Evolutionary conservation across 2,888 invertebrate genomes (phyloP), one percentile per base, ranked within the genome.

Genomic region (Drosophila paranaensis): DNA sequence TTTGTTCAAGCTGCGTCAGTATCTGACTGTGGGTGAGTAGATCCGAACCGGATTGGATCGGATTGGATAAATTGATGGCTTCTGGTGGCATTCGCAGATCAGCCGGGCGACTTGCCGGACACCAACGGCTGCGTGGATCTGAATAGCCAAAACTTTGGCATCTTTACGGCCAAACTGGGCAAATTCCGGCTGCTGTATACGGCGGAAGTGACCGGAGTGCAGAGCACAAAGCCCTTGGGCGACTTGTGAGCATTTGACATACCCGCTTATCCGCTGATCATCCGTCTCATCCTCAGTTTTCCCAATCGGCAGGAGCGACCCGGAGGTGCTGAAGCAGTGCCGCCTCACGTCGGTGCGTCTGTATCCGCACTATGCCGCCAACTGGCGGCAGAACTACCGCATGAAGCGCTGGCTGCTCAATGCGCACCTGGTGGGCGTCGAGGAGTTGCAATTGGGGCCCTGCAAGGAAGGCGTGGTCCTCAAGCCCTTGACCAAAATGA

Each of bases 151-250:
- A 25, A 60, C 2, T 77, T 60, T 13, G 78, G 62, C 35, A 50
- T 20, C 2, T 67, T 77, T 30, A n/a, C 43, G 0, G 78, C 78
- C 9, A 56, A 40, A 8, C 2, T 77, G 25, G 78, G 56, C 11
- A 16, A 60, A 3, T 42, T 73, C n/a, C 46, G 61, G 5, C n/a
- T 77, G 20, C 9, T 77, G 0, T 75, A 77, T 20, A 30, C 78
- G 9, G 42, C 30, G 6, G 60, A 67, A 35, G n/a, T 75, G 9
- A 20, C 9, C n/a, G 67, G 67, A 2, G n/a, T 73, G 9, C 13
- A 40, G 0, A 75, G 60, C 13, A 27, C 16, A 2, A 33, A 67
- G 3, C 62, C 43, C 1, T 11, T 76, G 0, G 68, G 68, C 1
- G 53, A 74, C 39, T 48, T 76, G 75, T 77, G 16, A 48, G 25